A percentile compares a stretch with the other conserved stretches of the same genome.
Evolutionary conservation across 2,888 invertebrate genomes (phyloP).

Genomic region (Stegophylla sp.): DNA sequence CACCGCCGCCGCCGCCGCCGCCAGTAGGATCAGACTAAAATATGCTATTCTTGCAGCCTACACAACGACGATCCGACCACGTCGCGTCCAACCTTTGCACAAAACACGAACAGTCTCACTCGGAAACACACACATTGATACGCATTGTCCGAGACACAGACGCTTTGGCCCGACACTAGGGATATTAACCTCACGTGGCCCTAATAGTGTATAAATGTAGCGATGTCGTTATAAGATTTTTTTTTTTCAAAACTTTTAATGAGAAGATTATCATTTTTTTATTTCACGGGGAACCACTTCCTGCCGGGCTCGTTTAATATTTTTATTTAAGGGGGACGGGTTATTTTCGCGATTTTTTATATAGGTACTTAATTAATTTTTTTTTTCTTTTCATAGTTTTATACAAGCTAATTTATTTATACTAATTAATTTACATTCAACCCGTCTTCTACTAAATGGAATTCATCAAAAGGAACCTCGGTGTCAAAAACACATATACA

Average conservation of each 20-base stretch:
- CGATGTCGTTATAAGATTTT: background rate
- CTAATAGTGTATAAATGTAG: background rate
- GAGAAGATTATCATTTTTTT: background rate
- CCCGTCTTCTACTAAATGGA: background rate
- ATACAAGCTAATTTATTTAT: background rate
- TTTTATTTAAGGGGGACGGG: background rate
- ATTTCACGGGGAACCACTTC: background rate
- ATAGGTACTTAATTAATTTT: constrained; percentile 26
- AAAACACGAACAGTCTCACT: background rate
- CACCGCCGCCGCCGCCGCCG: background rate
- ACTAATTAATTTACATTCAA: constrained; percentile 21
- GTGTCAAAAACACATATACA: constrained; percentile 5
- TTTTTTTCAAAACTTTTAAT: background rate
- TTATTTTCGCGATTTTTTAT: background rate
- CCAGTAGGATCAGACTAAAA: constrained; percentile 21
- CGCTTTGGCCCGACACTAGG: background rate
- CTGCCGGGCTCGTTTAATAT: background rate
- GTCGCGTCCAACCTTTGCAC: background rate
- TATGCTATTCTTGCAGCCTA: background rate
- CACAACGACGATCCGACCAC: background rate
- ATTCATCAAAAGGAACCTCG: constrained; percentile 5
- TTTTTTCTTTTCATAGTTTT: background rate
- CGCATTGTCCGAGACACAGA: background rate
- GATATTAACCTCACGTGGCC: constrained; percentile 19
- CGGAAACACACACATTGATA: background rate